These are phyloP conservation scores for Sphenodon punctatus DNA, from an alignment of 2,797 vertebrate genomes.

Conservation along the genomic window DNA sequence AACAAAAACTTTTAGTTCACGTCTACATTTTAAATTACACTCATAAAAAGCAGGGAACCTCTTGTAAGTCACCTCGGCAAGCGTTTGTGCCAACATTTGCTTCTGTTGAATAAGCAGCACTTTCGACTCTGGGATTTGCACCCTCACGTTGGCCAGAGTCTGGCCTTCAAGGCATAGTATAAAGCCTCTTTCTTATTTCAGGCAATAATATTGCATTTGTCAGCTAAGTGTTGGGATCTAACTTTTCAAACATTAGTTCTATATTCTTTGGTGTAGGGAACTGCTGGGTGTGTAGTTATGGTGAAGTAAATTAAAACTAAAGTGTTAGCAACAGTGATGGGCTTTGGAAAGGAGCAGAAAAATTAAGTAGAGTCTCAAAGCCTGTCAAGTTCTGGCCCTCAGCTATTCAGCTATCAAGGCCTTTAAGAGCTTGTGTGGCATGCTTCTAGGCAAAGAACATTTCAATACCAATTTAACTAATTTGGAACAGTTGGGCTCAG, in stretches of 20 bases:
- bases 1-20: not conserved
- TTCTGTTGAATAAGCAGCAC: not conserved
- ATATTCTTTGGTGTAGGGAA: not conserved
- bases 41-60: not conserved
- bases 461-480: not conserved
- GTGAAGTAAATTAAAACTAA: not conserved
- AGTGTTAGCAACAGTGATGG: not conserved
- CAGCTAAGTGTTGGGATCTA: not conserved
- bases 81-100: not conserved
- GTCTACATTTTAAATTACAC: constrained; percentile 5
- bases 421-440: not conserved
- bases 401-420: not conserved
- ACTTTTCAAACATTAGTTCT: not conserved
- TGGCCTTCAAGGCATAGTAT: not conserved
- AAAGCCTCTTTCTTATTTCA: too few species aligned
- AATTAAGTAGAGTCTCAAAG: not conserved
- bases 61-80: not conserved
- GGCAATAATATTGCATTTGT: too few species aligned
- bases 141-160: not conserved
- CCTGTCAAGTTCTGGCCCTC: not conserved
- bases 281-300: not conserved
- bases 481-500: not conserved
- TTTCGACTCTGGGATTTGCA: not conserved
- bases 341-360: not conserved
- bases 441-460: not conserved